Evolutionary conservation across 2,113 vertebrate genomes (phyloP).

Genomic region (Paracanthobrama guichenoti): DNA sequence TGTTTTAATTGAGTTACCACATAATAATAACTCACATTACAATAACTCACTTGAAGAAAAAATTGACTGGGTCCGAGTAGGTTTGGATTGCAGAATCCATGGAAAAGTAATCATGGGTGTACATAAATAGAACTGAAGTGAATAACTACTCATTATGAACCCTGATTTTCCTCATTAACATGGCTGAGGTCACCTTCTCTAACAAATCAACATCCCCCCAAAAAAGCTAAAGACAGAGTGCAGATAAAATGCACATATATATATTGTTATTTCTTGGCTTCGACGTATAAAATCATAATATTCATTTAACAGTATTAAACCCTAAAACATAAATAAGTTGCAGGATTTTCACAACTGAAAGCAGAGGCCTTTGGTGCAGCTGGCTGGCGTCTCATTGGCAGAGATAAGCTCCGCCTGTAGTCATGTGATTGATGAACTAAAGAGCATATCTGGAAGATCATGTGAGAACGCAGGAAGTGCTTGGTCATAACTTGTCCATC

Average conservation of each 20-base stretch:
- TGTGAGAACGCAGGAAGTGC: slow-evolving; percentile 34
- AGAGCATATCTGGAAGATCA: slow-evolving; percentile 51
- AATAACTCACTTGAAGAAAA: neutral
- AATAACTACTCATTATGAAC: slow-evolving; percentile 47
- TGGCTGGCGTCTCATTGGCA: slow-evolving; percentile 69
- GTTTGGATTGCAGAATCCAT: neutral
- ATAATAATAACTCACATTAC: slow-evolving; percentile 3
- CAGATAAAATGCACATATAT: slow-evolving; percentile 61
- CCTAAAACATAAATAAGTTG: slow-evolving; percentile 76
- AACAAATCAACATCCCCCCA: slow-evolving; percentile 57
- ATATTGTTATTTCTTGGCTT: slow-evolving; percentile 74
- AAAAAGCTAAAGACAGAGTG: slow-evolving; percentile 61
- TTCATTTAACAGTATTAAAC: slow-evolving; percentile 75
- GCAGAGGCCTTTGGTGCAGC: slow-evolving; percentile 74
- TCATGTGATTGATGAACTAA: slow-evolving; percentile 64
- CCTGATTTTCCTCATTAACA: slow-evolving; percentile 63
- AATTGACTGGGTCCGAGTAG: slow-evolving; percentile 22
- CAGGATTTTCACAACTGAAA: slow-evolving; percentile 75
- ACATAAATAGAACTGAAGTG: slow-evolving; percentile 50
- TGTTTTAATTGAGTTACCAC: neutral
- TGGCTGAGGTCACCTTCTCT: slow-evolving; percentile 38
- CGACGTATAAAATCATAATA: slow-evolving; percentile 74
- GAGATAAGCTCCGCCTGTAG: slow-evolving; percentile 61
- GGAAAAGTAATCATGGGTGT: slow-evolving; percentile 39
- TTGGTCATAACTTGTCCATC: slow-evolving; percentile 69